Evolutionary conservation across 1,140 invertebrate genomes (phyloP).

Genomic region (Notospermus geniculatus): DNA sequence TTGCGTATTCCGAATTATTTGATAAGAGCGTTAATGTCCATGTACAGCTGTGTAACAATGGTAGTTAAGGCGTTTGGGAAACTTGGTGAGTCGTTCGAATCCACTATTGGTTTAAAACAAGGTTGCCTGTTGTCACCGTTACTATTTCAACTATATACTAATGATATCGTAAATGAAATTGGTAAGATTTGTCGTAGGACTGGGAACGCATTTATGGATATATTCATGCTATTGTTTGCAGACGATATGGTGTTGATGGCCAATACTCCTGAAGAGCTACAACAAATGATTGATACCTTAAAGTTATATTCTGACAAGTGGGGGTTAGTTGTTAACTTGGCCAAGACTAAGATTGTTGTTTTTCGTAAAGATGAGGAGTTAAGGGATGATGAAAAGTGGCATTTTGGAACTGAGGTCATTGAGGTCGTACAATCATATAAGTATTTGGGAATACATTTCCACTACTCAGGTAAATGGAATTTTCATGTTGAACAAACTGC

Average conservation of each 20-base stretch:
- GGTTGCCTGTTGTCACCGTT: too few species aligned
- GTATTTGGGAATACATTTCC: conserved; percentile 13
- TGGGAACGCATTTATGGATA: conserved; percentile 10
- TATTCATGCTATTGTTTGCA: conserved; percentile 16
- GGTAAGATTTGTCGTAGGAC: too few species aligned
- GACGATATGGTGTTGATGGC: conserved; percentile 18
- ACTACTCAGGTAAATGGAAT: too few species aligned
- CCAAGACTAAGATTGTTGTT: conserved; percentile 14
- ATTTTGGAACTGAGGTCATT: conserved; percentile 10
- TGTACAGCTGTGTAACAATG: too few species aligned
- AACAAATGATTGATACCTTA: conserved; percentile 11
- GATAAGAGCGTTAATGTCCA: too few species aligned
- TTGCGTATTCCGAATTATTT: too few species aligned
- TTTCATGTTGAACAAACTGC: too few species aligned
- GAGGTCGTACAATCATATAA: conserved; percentile 11
- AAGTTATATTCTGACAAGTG: conserved; percentile 5
- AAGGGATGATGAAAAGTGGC: conserved; percentile 13
- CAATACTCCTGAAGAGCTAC: conserved; percentile 14
- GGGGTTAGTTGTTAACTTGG: conserved; percentile 13
- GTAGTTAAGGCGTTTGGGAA: too few species aligned
- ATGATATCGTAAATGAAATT: too few species aligned
- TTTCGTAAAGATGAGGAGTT: conserved; percentile 15
- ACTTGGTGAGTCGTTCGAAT: too few species aligned
- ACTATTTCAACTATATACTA: too few species aligned
- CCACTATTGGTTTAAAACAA: too few species aligned